These are phyloP conservation scores for Oncorhynchus gorbuscha DNA, from an alignment of 2,113 vertebrate species.

Conservation along the genomic window DNA sequence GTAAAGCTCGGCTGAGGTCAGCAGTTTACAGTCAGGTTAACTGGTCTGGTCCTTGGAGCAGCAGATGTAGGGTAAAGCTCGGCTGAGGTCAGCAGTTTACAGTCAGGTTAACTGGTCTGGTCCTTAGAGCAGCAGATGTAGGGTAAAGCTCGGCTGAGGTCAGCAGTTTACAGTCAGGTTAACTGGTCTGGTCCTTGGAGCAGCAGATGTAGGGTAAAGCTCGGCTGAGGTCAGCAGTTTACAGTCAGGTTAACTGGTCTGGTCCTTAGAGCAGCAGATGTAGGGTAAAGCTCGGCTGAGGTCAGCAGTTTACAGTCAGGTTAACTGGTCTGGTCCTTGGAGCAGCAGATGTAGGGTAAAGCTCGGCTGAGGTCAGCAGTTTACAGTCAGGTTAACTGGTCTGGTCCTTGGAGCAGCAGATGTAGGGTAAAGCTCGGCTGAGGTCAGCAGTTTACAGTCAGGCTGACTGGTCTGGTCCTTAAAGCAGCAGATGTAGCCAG, in stretches of 20 bases:
- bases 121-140: constrained; percentile 28
- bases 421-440: constrained; percentile 2
- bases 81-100: constrained; percentile 36
- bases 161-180: constrained; percentile 24
- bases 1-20: constrained; percentile 25
- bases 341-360: constrained; percentile 20
- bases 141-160: constrained; percentile 20
- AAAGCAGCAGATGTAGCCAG: constrained; percentile 35
- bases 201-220: constrained; percentile 25
- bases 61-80: constrained; percentile 16
- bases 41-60: constrained; percentile 13
- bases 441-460: constrained; percentile 33
- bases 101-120: constrained; percentile 6
- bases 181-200: constrained; percentile 4
- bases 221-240: constrained; percentile 34
- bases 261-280: constrained; percentile 28
- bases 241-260: constrained; percentile 7
- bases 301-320: constrained; percentile 28
- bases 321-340: constrained; percentile 9
- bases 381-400: constrained; percentile 11
- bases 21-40: constrained; percentile 22
- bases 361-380: constrained; percentile 36
- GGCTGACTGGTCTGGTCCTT: constrained; percentile 6
- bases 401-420: constrained; percentile 24
- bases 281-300: constrained; percentile 15